Base-by-base conservation (phyloP, 2,888 invertebrate species). In the Sarcophaga variegata region DNA sequence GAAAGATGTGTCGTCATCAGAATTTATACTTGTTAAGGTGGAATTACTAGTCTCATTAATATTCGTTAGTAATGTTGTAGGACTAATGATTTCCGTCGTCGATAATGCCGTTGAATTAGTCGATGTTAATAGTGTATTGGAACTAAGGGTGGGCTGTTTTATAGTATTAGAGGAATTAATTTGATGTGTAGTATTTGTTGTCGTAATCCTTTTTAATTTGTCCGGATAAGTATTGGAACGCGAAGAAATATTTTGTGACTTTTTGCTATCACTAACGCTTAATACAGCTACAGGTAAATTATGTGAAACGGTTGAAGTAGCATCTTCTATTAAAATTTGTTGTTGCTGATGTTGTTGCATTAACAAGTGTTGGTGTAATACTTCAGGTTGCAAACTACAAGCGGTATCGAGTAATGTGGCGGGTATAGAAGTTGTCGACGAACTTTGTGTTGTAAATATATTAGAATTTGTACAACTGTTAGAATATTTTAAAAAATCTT, bases 291-390 rank as follows among this genome's bases (percentile, higher is more conserved):
- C 59, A 63, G 83, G 64, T 63, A 81, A 17, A 54, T 87, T 88
- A 37, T 85, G 72, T 64, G 83, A 80, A 78, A 70, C 45, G 25
- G 66, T 49, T 70, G 71, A 27, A 37, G 25, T 59, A 27, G 66
- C 59, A 63, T 89, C 88, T 17, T 89, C 85, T 6, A 90, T 81
- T 37, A 89, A 54, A 20, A 89, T 67, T 74, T 90, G 89, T 25
- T 89, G 88, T 27, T 80, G 88, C n/a, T 89, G 88, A 69, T 88
- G 89, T 20, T 88, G 89, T 11, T 89, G 88, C 60, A 90, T 79
- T 49, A 90, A 75, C 45, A 89, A 89, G n/a, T 90, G 88, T 25
- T 89, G 88, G 8, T 88, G 88, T 47, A 88, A 89, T 87, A 84
- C 86, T 88, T 71, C 89, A 82, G 75, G 71, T 76, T 77, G 81